These are phyloP conservation scores for Bombus terrestris DNA, from an alignment of 1,140 invertebrate genomes.

Conservation along the genomic window DNA sequence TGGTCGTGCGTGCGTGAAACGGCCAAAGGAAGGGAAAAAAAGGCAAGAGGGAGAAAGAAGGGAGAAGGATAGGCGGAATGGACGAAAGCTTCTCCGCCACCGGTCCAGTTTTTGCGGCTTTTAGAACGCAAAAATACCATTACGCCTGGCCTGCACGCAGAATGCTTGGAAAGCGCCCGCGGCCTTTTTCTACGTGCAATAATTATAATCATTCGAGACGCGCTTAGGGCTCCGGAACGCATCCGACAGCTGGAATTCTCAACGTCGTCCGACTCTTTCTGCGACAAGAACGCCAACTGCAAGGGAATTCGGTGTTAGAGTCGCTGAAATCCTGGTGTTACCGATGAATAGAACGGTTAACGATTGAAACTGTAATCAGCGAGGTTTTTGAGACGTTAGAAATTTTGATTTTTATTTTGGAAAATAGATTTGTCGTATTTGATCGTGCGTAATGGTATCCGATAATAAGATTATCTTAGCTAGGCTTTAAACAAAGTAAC, in stretches of 20 bases:
- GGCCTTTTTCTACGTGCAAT: slow-evolving; percentile 54
- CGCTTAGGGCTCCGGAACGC: slow-evolving; percentile 6
- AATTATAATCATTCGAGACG: slow-evolving; percentile 60
- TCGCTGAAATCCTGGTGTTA: background rate
- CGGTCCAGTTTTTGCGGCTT: slow-evolving; percentile 63
- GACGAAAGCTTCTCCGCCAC: slow-evolving; percentile 24
- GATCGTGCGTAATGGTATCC: no score
- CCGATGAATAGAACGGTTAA: background rate
- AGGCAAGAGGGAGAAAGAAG: background rate
- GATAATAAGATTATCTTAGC: no score
- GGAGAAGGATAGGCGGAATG: slow-evolving; percentile 6
- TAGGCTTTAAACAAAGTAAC: no score
- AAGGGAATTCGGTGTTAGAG: background rate
- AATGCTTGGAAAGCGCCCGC: slow-evolving; percentile 29
- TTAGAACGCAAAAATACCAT: slow-evolving; percentile 63
- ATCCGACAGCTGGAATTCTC: slow-evolving; percentile 28
- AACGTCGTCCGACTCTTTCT: background rate
- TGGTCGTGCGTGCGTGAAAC: slow-evolving; percentile 36
- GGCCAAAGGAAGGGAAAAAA: background rate
- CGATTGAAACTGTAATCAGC: background rate
- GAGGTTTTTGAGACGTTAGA: background rate
- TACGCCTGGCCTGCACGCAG: slow-evolving; percentile 46
- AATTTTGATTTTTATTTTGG: no score
- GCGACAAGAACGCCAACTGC: background rate
- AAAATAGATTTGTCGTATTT: no score